Evolutionary conservation across 2,888 invertebrate genomes (phyloP).

Genomic region (Melanophora roralis): DNA sequence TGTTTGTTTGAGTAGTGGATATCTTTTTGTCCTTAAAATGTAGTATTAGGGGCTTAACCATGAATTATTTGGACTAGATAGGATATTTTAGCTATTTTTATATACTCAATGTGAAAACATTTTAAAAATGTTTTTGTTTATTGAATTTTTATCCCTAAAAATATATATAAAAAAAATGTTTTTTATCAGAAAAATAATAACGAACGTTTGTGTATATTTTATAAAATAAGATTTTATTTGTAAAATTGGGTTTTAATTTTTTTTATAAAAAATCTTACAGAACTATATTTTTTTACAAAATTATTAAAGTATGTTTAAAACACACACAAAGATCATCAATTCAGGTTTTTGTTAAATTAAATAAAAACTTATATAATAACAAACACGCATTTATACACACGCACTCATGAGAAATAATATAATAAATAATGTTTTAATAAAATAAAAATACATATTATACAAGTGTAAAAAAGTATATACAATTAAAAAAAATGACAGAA

Average conservation of each 20-base stretch:
- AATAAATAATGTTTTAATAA: not conserved
- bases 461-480: conserved; percentile 18
- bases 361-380: conserved; percentile 47
- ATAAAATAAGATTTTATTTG: not conserved
- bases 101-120: too few species aligned
- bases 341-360: conserved; percentile 25
- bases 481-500: conserved; percentile 13
- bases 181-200: too few species aligned
- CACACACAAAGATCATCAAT: conserved; percentile 60
- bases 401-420: conserved; percentile 30
- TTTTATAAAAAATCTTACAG: conserved; percentile 34
- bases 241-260: conserved; percentile 22
- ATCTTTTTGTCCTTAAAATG: too few species aligned
- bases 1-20: too few species aligned
- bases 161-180: too few species aligned
- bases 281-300: conserved; percentile 43
- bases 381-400: conserved; percentile 38
- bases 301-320: conserved; percentile 58
- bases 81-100: too few species aligned
- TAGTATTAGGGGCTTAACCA: too few species aligned
- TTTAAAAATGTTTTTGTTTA: too few species aligned
- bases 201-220: not conserved
- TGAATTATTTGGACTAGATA: too few species aligned
- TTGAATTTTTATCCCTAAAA: too few species aligned
- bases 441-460: conserved; percentile 39